These are phyloP conservation scores for Megaceryle torquata DNA, from an alignment of 2,113 vertebrate genomes.

Conservation along the genomic window DNA sequence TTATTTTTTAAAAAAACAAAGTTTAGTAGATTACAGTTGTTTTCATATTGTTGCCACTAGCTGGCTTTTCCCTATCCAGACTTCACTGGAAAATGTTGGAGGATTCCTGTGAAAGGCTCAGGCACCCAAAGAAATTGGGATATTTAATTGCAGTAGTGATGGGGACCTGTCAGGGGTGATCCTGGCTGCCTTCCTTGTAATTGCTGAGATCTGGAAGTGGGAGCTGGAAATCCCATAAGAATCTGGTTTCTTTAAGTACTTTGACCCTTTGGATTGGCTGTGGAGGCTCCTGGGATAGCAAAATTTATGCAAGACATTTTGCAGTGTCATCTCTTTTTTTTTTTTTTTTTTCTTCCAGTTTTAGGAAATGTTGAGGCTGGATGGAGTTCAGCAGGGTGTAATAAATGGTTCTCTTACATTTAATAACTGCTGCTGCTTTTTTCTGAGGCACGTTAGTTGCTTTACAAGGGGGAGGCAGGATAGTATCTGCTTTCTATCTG, in stretches of 20 bases:
- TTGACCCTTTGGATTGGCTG: conserved; percentile 16
- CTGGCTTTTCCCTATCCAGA: not conserved
- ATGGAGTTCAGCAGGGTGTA: not conserved
- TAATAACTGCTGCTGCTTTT: not conserved
- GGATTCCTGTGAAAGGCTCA: not conserved
- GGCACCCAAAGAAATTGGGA: not conserved
- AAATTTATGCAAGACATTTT: conserved; percentile 21
- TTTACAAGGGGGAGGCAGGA: not conserved
- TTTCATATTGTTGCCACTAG: not conserved
- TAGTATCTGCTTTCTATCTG: not conserved
- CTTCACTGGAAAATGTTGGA: not conserved
- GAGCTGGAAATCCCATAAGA: not conserved
- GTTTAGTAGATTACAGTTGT: not conserved
- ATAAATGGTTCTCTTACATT: not conserved
- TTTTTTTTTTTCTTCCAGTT: not conserved
- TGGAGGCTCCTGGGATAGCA: not conserved
- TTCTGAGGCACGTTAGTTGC: not conserved
- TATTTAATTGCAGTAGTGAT: not conserved
- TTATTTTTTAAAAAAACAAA: not conserved
- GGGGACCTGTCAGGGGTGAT: not conserved
- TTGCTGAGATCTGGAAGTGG: not conserved
- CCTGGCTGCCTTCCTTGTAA: not conserved
- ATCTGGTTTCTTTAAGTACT: conserved; percentile 6
- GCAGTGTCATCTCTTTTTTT: conserved; percentile 5
- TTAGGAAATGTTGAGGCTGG: conserved; percentile 22